These are phyloP conservation scores for Athalia cordata DNA, from an alignment of 2,888 invertebrate species.

Conservation along the genomic window DNA sequence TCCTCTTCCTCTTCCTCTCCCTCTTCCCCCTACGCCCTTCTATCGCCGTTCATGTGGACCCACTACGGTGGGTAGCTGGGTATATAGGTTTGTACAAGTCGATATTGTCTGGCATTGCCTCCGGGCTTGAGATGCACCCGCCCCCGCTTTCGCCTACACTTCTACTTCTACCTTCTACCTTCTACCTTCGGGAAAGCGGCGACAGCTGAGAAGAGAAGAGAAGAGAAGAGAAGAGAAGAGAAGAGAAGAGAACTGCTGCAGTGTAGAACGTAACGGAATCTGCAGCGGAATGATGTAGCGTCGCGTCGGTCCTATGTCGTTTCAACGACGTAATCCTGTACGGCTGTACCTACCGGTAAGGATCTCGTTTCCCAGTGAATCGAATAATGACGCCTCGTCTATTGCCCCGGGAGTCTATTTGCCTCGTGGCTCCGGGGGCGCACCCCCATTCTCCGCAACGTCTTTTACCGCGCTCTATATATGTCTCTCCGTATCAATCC, in stretches of 20 bases:
- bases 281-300: constrained; percentile 16
- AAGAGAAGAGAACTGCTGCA: no score
- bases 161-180: no score
- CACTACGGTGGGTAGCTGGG: background rate
- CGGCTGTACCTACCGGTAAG: background rate
- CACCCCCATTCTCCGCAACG: background rate
- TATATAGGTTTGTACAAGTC: constrained; percentile 36
- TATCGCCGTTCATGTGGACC: background rate
- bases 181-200: background rate
- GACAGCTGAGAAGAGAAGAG: constrained; percentile 29
- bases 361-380: constrained; percentile 33
- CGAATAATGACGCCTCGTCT: constrained; percentile 37
- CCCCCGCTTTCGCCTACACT: background rate
- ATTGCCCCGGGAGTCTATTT: constrained; percentile 2
- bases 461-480: background rate
- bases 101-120: constrained; percentile 45
- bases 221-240: no score
- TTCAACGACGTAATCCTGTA: constrained; percentile 24
- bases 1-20: no score
- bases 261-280: constrained; percentile 26
- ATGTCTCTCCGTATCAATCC: constrained; percentile 10
- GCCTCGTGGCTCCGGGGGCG: background rate
- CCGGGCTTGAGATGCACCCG: constrained; percentile 40
- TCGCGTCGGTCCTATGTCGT: constrained; percentile 7
- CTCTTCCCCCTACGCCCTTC: no score